A percentile compares a stretch with the other conserved stretches of the same genome.
Conservation (phyloP, 1,140 invertebrate species). For the Drosophila kikkawai region DNA sequence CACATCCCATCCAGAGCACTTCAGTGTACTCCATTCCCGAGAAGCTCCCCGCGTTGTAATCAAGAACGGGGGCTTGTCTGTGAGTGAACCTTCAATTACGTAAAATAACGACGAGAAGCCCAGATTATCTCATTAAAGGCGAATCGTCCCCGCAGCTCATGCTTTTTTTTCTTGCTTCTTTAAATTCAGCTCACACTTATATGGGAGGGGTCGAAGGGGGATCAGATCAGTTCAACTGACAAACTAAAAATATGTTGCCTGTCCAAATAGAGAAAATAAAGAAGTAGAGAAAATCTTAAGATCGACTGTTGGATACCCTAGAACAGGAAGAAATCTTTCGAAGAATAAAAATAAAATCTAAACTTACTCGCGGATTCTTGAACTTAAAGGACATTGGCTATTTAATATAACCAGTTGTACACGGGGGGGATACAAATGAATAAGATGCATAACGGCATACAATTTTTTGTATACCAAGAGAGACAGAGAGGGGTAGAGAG, state of each 20-base stretch:
- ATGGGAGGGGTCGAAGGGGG: background rate
- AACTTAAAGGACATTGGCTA: too few species aligned
- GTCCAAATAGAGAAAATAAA: background rate
- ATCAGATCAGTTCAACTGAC: slow-evolving; percentile 36
- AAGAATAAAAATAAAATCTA: too few species aligned
- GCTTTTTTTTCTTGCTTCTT: slow-evolving; percentile 44
- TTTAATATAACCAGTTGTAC: too few species aligned
- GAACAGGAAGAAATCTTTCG: background rate
- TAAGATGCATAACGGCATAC: too few species aligned
- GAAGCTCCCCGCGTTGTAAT: slow-evolving; percentile 10
- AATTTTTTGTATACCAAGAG: too few species aligned
- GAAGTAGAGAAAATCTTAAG: background rate
- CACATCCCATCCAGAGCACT: slow-evolving; percentile 4
- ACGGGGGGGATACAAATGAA: too few species aligned
- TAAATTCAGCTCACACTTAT: slow-evolving; percentile 73
- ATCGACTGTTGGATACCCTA: background rate
- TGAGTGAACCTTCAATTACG: slow-evolving; percentile 82
- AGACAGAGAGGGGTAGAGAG: too few species aligned
- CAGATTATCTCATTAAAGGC: slow-evolving; percentile 83
- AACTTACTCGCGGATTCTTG: too few species aligned
- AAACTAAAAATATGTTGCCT: slow-evolving; percentile 55
- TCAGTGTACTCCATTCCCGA: slow-evolving; percentile 2
- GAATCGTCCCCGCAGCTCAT: slow-evolving; percentile 16
- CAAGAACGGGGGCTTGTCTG: slow-evolving; percentile 35
- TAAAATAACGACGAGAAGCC: slow-evolving; percentile 72